phyloP scores from a whole-genome alignment of 64 coral and sea anemone species.

The Dendrophyllia cribrosa region DNA sequence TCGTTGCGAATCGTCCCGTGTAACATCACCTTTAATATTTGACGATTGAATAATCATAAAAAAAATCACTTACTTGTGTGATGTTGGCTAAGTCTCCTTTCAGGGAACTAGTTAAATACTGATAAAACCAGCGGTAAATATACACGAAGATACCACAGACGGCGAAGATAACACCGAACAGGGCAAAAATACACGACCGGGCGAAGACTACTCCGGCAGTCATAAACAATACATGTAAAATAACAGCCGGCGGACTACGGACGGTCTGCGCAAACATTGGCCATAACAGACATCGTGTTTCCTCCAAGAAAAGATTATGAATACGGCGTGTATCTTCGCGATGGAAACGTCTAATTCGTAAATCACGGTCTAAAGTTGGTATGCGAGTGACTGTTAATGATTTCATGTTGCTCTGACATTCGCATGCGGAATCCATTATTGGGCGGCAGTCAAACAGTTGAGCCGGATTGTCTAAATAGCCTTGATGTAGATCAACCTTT shows the following conservation, averaged over 20 bases:
- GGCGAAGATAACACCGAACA: not conserved
- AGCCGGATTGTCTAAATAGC: no score
- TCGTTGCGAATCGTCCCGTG: no score
- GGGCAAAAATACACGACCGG: constrained; percentile 5
- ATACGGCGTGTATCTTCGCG: constrained; percentile 36
- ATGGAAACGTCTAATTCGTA: constrained; percentile 40
- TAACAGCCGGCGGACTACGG: constrained; percentile 1
- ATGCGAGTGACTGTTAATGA: not conserved
- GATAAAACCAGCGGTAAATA: constrained; percentile 51
- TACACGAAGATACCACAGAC: constrained; percentile 10
- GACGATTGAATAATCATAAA: not conserved
- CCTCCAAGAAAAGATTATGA: constrained; percentile 59
- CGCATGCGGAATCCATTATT: not conserved
- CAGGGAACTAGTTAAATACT: constrained; percentile 49
- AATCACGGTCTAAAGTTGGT: constrained; percentile 38
- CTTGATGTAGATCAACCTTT: no score
- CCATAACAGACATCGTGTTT: constrained; percentile 46
- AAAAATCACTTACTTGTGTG: constrained; percentile 7
- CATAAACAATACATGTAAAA: not conserved
- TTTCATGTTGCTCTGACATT: not conserved
- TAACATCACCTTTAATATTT: not conserved
- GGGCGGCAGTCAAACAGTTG: not conserved
- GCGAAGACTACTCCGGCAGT: not conserved
- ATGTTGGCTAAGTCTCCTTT: constrained; percentile 57
- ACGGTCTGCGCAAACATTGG: constrained; percentile 50